Percentiles rank a stretch among this genome's conserved stretches.
Conservation (phyloP, 2,113 vertebrate species). For the Sebastes fasciatus region DNA sequence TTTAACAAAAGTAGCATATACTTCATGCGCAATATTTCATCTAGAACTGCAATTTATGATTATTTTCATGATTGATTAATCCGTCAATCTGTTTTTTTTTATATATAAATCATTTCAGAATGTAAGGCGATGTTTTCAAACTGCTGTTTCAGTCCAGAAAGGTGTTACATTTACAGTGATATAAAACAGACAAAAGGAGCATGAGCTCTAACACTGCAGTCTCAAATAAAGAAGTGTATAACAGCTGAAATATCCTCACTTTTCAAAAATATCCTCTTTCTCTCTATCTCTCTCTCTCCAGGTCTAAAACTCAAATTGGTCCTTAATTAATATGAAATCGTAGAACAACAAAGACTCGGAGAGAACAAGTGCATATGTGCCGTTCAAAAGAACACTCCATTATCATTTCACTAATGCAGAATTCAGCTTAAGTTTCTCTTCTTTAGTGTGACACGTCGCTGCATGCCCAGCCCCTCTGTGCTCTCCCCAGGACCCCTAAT, state of each 20-base stretch:
- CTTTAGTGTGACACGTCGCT: constrained; percentile 38
- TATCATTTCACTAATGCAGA: constrained; percentile 15
- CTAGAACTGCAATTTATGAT: no score
- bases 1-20: not conserved
- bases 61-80: not conserved
- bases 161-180: not conserved
- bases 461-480: constrained; percentile 15
- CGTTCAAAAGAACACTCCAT: constrained; percentile 12
- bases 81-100: not conserved
- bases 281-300: not conserved
- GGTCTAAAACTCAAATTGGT: not conserved
- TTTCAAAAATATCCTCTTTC: no score
- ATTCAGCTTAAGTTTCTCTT: constrained; percentile 43
- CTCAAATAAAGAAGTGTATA: no score
- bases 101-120: not conserved
- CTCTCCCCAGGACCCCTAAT: constrained; percentile 62
- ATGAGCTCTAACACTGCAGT: not conserved
- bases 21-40: not conserved
- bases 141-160: not conserved
- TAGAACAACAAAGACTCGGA: not conserved
- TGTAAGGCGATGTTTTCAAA: not conserved
- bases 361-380: not conserved
- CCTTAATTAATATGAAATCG: not conserved
- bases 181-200: not conserved
- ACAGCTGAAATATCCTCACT: not conserved